Evolutionary conservation across 2,113 vertebrate genomes (phyloP).

Genomic region (Trematocara unimaculatum): DNA sequence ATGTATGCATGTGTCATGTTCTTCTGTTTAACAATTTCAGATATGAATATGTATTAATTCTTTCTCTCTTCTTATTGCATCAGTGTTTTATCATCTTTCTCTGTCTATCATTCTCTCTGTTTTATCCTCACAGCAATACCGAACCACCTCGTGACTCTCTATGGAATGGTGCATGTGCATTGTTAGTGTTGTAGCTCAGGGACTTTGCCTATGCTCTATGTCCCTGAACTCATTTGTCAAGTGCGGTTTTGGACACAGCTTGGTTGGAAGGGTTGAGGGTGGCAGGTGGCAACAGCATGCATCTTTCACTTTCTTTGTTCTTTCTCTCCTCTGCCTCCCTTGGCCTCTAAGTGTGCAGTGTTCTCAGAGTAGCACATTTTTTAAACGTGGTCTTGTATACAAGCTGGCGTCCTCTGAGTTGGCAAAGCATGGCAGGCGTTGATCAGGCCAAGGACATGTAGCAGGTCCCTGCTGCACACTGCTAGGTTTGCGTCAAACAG

Average conservation of each 20-base stretch:
- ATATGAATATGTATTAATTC: background rate
- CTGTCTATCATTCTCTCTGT: background rate
- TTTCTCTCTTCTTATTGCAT: background rate
- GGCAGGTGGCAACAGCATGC: constrained; percentile 39
- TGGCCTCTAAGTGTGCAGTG: background rate
- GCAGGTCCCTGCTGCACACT: background rate
- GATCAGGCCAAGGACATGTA: background rate
- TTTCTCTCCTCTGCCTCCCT: background rate
- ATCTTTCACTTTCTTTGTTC: background rate
- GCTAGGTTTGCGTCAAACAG: background rate
- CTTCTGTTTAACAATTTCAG: background rate
- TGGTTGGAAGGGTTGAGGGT: constrained; percentile 25
- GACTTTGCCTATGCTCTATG: constrained; percentile 42
- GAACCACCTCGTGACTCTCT: background rate
- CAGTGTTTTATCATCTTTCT: background rate
- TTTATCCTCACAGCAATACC: background rate
- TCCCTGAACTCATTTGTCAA: constrained; percentile 69
- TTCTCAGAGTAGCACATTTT: constrained; percentile 12
- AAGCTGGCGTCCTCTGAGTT: background rate
- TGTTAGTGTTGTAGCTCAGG: constrained; percentile 52
- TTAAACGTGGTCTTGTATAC: background rate
- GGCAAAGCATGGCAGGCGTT: background rate
- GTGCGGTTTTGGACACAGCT: constrained; percentile 47
- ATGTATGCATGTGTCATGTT: background rate
- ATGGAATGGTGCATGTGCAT: constrained; percentile 31